Conservation (phyloP, 2,888 invertebrate species). For the Ceratothoa steindachneri region DNA sequence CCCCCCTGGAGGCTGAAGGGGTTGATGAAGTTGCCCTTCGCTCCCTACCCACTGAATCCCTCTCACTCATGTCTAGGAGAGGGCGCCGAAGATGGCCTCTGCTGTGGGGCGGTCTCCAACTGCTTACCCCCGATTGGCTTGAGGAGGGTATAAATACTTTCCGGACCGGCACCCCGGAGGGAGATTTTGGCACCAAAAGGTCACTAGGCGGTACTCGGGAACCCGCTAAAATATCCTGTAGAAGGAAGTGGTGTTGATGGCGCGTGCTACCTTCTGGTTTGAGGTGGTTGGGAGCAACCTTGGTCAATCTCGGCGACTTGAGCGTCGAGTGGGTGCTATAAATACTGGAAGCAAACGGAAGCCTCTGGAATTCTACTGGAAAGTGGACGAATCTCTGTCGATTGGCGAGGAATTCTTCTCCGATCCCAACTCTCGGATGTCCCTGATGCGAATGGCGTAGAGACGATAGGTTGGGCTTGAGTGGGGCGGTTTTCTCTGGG, state of each 20-base stretch:
- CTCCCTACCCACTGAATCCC: background rate
- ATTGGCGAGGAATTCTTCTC: background rate
- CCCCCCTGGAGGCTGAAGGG: background rate
- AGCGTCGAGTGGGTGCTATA: background rate
- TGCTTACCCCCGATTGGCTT: background rate
- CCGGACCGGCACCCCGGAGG: background rate
- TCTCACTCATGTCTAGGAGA: background rate
- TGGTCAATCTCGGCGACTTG: conserved; percentile 55
- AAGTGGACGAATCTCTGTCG: background rate
- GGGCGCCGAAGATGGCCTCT: background rate
- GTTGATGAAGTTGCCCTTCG: background rate
- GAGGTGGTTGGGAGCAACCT: conserved; percentile 55
- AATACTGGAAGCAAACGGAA: background rate
- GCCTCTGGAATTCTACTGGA: background rate
- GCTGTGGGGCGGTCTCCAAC: background rate
- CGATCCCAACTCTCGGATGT: background rate
- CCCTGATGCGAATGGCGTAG: background rate
- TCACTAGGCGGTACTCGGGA: conserved; percentile 49
- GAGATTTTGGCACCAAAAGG: background rate
- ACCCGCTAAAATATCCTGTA: conserved; percentile 56
- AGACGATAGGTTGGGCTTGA: background rate
- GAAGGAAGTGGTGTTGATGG: conserved; percentile 57
- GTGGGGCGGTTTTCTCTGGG: background rate
- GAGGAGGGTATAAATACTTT: background rate
- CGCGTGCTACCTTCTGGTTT: conserved; percentile 55